phyloP scores from a whole-genome alignment of 2,113 vertebrate genomes.

The Cyphomyrus plagiostoma region DNA sequence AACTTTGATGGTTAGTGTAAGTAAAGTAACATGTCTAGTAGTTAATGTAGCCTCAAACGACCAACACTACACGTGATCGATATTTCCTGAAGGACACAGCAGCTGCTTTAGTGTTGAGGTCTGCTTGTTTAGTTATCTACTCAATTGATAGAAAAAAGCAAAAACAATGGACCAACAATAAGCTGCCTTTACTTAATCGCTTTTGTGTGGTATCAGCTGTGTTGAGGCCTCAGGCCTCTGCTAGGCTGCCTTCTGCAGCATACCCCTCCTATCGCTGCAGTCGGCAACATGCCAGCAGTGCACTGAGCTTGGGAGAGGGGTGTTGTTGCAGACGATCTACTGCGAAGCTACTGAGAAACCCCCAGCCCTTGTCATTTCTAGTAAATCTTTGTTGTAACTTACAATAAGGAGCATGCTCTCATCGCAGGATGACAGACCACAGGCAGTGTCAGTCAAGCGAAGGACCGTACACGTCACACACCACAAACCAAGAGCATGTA shows the following conservation, averaged over 20 bases:
- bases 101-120: neutral
- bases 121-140: neutral
- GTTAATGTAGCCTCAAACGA: neutral
- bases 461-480: neutral
- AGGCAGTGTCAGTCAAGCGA: neutral
- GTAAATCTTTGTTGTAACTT: slow-evolving; percentile 15
- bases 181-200: neutral
- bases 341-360: slow-evolving; percentile 7
- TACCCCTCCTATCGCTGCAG: neutral
- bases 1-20: neutral
- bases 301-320: neutral
- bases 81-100: neutral
- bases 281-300: neutral
- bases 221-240: neutral
- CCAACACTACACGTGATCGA: neutral
- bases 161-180: neutral
- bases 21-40: neutral
- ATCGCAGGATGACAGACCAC: slow-evolving; percentile 4
- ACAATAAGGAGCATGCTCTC: slow-evolving; percentile 8
- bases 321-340: neutral
- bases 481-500: neutral
- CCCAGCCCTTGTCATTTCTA: slow-evolving; percentile 19
- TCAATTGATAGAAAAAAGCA: neutral
- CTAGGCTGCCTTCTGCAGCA: neutral
- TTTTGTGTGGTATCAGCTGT: neutral